Percentiles rank a stretch among this genome's conserved stretches.
phyloP scores from a whole-genome alignment of 2,113 vertebrate genomes.

The Antechinus flavipes region DNA sequence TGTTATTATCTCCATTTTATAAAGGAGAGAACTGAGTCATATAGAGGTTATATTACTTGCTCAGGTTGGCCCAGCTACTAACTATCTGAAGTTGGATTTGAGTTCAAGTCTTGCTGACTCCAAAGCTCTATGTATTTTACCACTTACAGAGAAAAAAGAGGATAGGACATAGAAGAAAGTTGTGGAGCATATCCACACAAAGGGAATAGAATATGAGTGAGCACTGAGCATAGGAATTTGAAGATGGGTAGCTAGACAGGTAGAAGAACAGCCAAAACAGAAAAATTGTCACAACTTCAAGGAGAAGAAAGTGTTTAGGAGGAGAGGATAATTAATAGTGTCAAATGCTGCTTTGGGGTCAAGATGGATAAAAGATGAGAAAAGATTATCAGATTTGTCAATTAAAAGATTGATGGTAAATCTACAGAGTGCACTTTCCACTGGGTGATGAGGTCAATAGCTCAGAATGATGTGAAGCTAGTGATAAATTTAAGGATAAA shows the following conservation, averaged over 20 bases:
- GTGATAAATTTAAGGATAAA: neutral
- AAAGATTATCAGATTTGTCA: neutral
- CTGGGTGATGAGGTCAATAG: neutral
- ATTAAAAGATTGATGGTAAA: neutral
- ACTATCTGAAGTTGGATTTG: neutral
- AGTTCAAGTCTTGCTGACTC: neutral
- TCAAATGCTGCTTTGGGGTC: neutral
- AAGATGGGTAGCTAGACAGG: neutral
- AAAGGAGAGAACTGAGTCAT: neutral
- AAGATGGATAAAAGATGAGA: neutral
- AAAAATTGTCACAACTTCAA: neutral
- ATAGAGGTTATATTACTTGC: neutral
- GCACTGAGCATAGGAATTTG: neutral
- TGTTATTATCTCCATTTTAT: neutral
- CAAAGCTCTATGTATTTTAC: neutral
- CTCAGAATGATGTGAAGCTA: neutral
- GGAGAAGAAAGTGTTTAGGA: neutral
- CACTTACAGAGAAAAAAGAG: neutral
- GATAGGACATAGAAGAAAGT: neutral
- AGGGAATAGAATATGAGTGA: neutral
- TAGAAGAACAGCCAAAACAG: neutral
- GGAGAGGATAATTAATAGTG: neutral
- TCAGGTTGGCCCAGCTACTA: neutral
- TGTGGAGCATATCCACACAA: neutral
- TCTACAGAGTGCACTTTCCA: neutral